Percentiles rank a stretch among this genome's conserved stretches.
phyloP scores from a whole-genome alignment of 2,113 vertebrate genomes.

The Stigmatopora argus region DNA sequence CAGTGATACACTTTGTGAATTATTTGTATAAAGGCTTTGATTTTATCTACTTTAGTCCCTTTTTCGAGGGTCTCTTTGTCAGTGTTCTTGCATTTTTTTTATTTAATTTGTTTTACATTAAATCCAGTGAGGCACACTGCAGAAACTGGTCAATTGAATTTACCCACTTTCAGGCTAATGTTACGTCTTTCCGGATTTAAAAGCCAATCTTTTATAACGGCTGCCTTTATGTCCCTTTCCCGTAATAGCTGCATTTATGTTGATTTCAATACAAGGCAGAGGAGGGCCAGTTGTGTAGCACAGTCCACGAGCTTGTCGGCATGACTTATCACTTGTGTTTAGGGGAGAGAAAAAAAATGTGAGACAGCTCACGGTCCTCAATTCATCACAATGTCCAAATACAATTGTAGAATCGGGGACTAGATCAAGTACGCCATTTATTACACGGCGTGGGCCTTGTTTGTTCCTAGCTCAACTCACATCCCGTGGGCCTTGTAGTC shows the following conservation, averaged over 20 bases:
- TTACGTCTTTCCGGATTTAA: not conserved
- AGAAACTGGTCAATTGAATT: not conserved
- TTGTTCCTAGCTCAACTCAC: slow-evolving; percentile 37
- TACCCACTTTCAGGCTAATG: not conserved
- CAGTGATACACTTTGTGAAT: not conserved
- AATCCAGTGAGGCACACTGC: not conserved
- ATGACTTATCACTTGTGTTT: slow-evolving; percentile 51
- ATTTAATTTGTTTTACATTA: not conserved
- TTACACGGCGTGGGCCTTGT: slow-evolving; percentile 57
- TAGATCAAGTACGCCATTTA: slow-evolving; percentile 56
- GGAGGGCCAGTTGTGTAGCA: not conserved
- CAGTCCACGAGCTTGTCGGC: slow-evolving; percentile 13
- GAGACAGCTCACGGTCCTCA: slow-evolving; percentile 37
- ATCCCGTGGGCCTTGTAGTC: slow-evolving; percentile 45
- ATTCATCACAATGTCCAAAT: slow-evolving; percentile 67
- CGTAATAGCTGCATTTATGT: not conserved
- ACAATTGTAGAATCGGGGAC: slow-evolving; percentile 50
- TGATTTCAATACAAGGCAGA: not conserved
- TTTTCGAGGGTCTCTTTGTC: not conserved
- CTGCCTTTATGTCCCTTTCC: not conserved
- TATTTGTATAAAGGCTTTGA: not conserved
- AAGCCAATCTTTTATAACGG: not conserved
- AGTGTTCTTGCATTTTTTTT: not conserved
- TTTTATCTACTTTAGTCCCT: not conserved
- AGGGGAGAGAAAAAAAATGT: slow-evolving; percentile 4